phyloP scores from a whole-genome alignment of 2,888 invertebrate species.

The Tinea semifulvella region DNA sequence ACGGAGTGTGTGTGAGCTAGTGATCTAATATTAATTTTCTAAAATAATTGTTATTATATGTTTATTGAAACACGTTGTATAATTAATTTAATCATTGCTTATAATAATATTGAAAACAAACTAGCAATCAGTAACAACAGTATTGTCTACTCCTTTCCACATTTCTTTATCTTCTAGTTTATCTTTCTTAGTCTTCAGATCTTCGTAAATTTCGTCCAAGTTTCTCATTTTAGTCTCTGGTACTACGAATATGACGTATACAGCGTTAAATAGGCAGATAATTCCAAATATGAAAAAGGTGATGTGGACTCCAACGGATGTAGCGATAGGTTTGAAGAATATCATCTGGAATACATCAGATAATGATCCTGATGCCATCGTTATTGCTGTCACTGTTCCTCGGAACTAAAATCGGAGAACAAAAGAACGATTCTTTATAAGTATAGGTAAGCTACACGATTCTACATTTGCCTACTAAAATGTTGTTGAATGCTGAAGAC shows the following conservation, averaged over 20 bases:
- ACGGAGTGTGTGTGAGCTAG: too few relatives aligned
- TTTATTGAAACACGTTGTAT: too few relatives aligned
- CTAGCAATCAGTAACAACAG: too few relatives aligned
- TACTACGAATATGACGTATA: constrained; percentile 33
- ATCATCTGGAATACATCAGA: constrained; percentile 38
- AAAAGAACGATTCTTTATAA: too few relatives aligned
- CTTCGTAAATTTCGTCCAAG: constrained; percentile 39
- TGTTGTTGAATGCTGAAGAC: too few relatives aligned
- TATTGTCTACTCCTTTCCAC: too few relatives aligned
- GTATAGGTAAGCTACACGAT: too few relatives aligned
- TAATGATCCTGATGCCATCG: constrained; percentile 38
- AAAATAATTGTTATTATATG: too few relatives aligned
- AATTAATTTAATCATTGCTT: too few relatives aligned
- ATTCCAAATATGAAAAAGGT: constrained; percentile 41
- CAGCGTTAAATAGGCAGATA: constrained; percentile 32
- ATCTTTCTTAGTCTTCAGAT: constrained; percentile 40
- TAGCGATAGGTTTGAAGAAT: constrained; percentile 44
- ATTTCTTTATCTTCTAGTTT: constrained; percentile 21
- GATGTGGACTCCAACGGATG: constrained; percentile 33
- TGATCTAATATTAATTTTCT: too few relatives aligned
- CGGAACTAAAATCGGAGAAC: constrained; percentile 58
- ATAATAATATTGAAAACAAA: too few relatives aligned
- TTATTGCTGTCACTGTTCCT: constrained; percentile 40
- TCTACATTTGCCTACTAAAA: too few relatives aligned
- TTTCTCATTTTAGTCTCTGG: constrained; percentile 41